Conservation (phyloP, 35 echinoderm and acorn worm genomes). For the Lytechinus pictus region DNA sequence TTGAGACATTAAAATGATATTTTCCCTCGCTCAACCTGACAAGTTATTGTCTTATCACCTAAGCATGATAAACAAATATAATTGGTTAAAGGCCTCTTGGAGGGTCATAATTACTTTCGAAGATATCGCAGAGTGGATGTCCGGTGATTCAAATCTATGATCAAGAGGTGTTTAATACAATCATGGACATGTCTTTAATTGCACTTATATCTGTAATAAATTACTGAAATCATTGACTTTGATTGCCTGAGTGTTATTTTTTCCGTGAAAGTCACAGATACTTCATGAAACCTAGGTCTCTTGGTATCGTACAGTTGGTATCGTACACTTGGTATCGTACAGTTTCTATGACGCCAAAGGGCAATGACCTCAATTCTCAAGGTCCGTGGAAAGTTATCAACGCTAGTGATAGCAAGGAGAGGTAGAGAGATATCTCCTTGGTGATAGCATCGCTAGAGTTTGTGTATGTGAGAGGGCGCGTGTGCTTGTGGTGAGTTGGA, state of each 20-base stretch:
- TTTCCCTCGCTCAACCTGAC: not conserved
- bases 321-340: too few relatives aligned
- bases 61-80: not conserved
- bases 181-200: too few relatives aligned
- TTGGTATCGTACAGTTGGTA: too few relatives aligned
- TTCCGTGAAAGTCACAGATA: too few relatives aligned
- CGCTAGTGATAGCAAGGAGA: too few relatives aligned
- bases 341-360: not conserved
- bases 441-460: too few relatives aligned
- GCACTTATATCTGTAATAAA: too few relatives aligned
- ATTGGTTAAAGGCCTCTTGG: conserved; percentile 10
- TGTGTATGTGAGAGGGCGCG: not conserved
- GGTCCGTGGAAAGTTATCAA: too few relatives aligned
- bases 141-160: not conserved
- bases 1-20: not conserved
- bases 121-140: not conserved
- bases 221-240: too few relatives aligned
- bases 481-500: not conserved
- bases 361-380: not conserved
- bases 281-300: too few relatives aligned
- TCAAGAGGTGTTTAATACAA: not conserved
- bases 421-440: too few relatives aligned
- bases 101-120: not conserved
- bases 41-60: not conserved
- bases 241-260: too few relatives aligned